Evolutionary conservation across 1,140 invertebrate species (phyloP).

Genomic region (Sinonovacula constricta): DNA sequence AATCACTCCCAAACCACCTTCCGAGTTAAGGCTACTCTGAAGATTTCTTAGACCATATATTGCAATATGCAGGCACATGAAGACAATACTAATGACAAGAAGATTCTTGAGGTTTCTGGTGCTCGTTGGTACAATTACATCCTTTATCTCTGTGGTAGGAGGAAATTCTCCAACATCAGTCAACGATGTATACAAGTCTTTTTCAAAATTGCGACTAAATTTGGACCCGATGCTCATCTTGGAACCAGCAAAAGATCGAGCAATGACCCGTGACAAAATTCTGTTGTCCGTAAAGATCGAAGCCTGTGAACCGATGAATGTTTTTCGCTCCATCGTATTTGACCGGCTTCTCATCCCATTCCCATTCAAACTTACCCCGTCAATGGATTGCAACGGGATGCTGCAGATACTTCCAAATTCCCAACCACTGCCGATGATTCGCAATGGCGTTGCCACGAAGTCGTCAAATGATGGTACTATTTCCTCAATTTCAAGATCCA

Average conservation of each 20-base stretch:
- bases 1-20: slow-evolving; percentile 62
- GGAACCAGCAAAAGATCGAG: not conserved
- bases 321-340: not conserved
- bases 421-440: slow-evolving; percentile 38
- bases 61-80: slow-evolving; percentile 63
- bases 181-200: not conserved
- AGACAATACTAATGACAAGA: slow-evolving; percentile 54
- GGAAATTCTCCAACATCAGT: not conserved
- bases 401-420: slow-evolving; percentile 51
- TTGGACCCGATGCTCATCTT: not conserved
- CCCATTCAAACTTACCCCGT: no score
- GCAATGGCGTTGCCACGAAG: not conserved
- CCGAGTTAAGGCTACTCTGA: slow-evolving; percentile 71
- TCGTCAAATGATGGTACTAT: no score
- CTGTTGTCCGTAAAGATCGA: not conserved
- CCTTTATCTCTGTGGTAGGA: no score
- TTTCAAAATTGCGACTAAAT: not conserved
- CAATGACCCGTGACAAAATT: not conserved
- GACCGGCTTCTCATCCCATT: not conserved
- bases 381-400: slow-evolving; percentile 5
- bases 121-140: no score
- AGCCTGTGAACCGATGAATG: not conserved
- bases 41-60: slow-evolving; percentile 68
- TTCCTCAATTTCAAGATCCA: no score
- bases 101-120: slow-evolving; percentile 56